These are phyloP conservation scores for Chunga burmeisteri DNA, from an alignment of 2,113 vertebrate genomes.

Conservation along the genomic window DNA sequence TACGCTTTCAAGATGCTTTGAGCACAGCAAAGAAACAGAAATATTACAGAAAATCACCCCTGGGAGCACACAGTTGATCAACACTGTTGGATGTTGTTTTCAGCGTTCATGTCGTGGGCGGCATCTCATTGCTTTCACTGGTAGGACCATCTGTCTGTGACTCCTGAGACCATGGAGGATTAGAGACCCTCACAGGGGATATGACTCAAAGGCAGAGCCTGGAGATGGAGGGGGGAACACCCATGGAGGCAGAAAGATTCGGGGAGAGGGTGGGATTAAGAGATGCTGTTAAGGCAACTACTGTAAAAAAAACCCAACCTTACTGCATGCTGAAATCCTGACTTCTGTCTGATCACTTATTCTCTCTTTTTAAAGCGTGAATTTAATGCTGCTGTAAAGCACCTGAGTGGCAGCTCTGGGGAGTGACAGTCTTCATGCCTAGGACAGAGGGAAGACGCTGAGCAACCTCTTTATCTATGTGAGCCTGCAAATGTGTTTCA, in stretches of 20 bases:
- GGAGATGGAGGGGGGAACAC: neutral
- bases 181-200: neutral
- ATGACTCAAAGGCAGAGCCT: neutral
- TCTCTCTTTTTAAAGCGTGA: neutral
- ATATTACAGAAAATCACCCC: neutral
- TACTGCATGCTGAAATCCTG: neutral
- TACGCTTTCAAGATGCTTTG: neutral
- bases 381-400: neutral
- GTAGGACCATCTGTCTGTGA: neutral
- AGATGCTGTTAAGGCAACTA: neutral
- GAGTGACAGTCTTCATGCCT: rapidly evolving
- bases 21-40: neutral
- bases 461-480: rapidly evolving
- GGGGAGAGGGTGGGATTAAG: neutral
- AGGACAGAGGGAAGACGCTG: neutral
- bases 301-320: neutral
- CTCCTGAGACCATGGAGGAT: rapidly evolving
- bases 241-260: rapidly evolving
- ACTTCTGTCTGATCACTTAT: neutral
- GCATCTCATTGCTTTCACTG: neutral
- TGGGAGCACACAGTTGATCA: neutral
- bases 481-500: neutral
- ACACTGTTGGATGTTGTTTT: neutral
- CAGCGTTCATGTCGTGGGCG: rapidly evolving
- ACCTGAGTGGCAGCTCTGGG: neutral